phyloP scores from a whole-genome alignment of 2,888 invertebrate genomes.

The Ceramica pisi region DNA sequence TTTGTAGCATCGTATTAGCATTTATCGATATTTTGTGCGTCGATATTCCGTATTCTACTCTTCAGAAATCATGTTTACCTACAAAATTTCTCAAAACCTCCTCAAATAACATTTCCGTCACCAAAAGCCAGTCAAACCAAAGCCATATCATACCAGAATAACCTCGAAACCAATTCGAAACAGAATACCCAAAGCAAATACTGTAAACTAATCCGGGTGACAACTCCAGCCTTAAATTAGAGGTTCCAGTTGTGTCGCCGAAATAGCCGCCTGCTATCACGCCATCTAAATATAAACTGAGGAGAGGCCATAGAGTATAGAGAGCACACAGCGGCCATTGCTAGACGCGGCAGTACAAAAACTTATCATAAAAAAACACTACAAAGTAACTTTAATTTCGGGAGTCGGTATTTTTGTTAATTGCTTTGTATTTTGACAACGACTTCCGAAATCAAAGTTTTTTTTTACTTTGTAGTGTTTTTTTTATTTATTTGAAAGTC shows the following conservation, averaged over 20 bases:
- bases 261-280: conserved; percentile 38
- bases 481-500: too few species aligned
- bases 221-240: conserved; percentile 35
- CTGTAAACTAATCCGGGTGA: conserved; percentile 26
- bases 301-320: neutral
- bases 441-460: too few species aligned
- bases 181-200: conserved; percentile 30
- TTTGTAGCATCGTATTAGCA: too few species aligned
- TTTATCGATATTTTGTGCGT: too few species aligned
- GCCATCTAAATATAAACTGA: conserved; percentile 52
- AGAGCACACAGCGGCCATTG: neutral
- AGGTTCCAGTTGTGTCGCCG: conserved; percentile 26
- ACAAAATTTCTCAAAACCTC: neutral
- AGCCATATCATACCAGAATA: neutral
- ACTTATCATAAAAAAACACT: neutral
- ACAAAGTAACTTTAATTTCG: too few species aligned
- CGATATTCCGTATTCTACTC: too few species aligned
- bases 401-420: too few species aligned
- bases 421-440: too few species aligned
- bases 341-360: neutral
- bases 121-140: neutral
- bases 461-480: too few species aligned
- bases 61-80: neutral
- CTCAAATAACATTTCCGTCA: neutral
- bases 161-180: conserved; percentile 14